These are phyloP conservation scores for Macropis europaea DNA, from an alignment of 2,888 invertebrate species.

Conservation along the genomic window DNA sequence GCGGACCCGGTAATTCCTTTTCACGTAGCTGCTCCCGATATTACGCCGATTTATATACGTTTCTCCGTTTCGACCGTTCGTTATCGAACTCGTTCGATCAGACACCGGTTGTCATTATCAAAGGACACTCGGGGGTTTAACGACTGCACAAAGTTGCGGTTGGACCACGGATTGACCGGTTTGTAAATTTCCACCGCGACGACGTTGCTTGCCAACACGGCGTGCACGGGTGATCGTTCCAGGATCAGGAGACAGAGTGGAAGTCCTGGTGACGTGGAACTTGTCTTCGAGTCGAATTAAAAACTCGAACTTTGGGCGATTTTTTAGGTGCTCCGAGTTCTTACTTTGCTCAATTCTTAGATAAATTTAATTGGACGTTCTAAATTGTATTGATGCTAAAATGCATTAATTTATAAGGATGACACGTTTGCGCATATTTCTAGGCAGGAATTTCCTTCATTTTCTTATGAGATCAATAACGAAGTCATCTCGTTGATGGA, in stretches of 20 bases:
- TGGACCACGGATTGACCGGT: conserved; percentile 26
- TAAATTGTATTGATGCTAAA: too few species aligned
- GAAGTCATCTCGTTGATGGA: too few species aligned
- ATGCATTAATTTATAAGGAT: too few species aligned
- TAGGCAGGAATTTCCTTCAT: too few species aligned
- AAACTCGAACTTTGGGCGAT: too few species aligned
- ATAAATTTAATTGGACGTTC: too few species aligned
- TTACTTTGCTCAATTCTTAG: too few species aligned
- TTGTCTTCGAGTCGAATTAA: too few species aligned
- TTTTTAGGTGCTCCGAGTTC: too few species aligned
- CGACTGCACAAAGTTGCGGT: conserved; percentile 25
- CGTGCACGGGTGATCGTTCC: not conserved
- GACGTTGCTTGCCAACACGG: conserved; percentile 27
- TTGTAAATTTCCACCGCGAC: conserved; percentile 38
- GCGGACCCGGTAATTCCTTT: conserved; percentile 37
- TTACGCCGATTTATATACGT: conserved; percentile 36
- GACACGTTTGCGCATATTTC: too few species aligned
- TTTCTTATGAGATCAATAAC: too few species aligned
- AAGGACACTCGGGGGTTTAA: conserved; percentile 22
- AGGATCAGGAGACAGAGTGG: not conserved
- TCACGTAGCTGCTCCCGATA: conserved; percentile 31
- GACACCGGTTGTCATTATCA: conserved; percentile 33
- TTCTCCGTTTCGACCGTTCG: conserved; percentile 4
- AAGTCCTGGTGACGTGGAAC: too few species aligned
- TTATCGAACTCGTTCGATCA: conserved; percentile 40